Base-by-base conservation (phyloP, 2,113 vertebrate species). In the Otis tarda region DNA sequence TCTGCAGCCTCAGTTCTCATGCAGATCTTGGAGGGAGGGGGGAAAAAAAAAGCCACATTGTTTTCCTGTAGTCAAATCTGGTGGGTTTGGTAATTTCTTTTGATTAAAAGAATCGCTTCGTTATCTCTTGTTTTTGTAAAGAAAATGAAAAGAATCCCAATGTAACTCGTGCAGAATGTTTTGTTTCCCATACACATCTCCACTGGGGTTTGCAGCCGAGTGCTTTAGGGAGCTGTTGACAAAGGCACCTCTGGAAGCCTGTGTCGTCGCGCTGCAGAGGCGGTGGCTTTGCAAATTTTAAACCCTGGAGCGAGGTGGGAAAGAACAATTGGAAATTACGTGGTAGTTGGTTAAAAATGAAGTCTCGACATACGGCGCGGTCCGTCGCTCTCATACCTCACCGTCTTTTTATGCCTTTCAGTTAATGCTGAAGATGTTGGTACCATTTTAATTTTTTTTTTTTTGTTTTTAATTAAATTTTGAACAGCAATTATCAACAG, bases 151-250 rank as follows among this genome's bases (percentile, higher is more conserved):
- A 80, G 85, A 75, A 67, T 68, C 68, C 71, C 64, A 6, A 0
- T 39, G 63, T 64, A 80, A 70, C 25, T 76, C 31, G 55, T 39
- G 87, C 87, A 83, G 73, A 76, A n/a, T 80, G 68, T 83, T 94
- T 73, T 71, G 25, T 71, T 96, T 68, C 75, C 43, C 6, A 2
- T 59, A 22, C 67, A 23, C 77, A 17, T 84, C 78, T 81, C 83
- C 31, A 7, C 92, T 76, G 49, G 7, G 9, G 86, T 85, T 96
- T 92, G 89, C 93, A 90, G 82, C 80, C 33, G 9, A 69, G 63
- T 92, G 95, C 96, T 97, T 94, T 69, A 77, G 95, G 94, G 63
- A 52, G 80, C 55, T 83, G n/a, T 55, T 65, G 91, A 79, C 82
- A 85, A 76, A 74, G 90, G 73, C 73, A 41, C 91, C 92, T 96